phyloP scores from a whole-genome alignment of 2,888 invertebrate genomes.

The Drosophila prostipennis region DNA sequence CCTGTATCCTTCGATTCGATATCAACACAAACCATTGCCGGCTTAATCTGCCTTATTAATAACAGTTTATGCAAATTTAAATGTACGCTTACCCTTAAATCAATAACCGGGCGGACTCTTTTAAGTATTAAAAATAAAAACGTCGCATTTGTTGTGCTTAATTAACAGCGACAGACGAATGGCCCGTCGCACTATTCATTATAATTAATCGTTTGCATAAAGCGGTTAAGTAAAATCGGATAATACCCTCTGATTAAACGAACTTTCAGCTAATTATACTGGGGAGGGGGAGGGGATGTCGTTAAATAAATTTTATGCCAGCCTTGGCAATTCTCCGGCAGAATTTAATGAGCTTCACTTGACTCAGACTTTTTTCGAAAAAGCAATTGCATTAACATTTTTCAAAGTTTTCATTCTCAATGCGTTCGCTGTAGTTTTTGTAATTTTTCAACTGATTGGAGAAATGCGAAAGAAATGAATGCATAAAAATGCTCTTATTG shows the following conservation, averaged over 20 bases:
- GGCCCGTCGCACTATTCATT: constrained; percentile 18
- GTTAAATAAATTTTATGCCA: constrained; percentile 13
- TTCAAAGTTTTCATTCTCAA: constrained; percentile 21
- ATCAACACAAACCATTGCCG: constrained; percentile 5
- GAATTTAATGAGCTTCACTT: constrained; percentile 49
- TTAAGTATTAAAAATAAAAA: constrained; percentile 36
- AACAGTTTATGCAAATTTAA: constrained; percentile 69
- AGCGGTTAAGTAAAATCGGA: constrained; percentile 36
- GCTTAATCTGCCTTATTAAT: constrained; percentile 67
- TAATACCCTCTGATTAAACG: constrained; percentile 24
- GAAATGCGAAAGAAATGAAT: constrained; percentile 58
- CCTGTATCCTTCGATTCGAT: constrained; percentile 11
- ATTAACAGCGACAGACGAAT: constrained; percentile 57
- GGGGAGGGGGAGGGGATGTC: neutral
- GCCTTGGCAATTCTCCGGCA: constrained; percentile 1
- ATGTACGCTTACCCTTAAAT: constrained; percentile 69
- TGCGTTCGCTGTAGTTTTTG: constrained; percentile 16
- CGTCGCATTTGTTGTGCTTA: constrained; percentile 50
- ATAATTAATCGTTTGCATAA: constrained; percentile 34
- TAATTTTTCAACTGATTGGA: constrained; percentile 30
- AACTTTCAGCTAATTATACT: constrained; percentile 37
- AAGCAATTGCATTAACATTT: constrained; percentile 58
- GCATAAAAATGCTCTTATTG: constrained; percentile 72
- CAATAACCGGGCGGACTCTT: constrained; percentile 54
- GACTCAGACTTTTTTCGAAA: constrained; percentile 2